A percentile compares a stretch with the other conserved stretches of the same genome.
phyloP scores from a whole-genome alignment of 1,140 invertebrate genomes.

The Arctopsyche grandis region DNA sequence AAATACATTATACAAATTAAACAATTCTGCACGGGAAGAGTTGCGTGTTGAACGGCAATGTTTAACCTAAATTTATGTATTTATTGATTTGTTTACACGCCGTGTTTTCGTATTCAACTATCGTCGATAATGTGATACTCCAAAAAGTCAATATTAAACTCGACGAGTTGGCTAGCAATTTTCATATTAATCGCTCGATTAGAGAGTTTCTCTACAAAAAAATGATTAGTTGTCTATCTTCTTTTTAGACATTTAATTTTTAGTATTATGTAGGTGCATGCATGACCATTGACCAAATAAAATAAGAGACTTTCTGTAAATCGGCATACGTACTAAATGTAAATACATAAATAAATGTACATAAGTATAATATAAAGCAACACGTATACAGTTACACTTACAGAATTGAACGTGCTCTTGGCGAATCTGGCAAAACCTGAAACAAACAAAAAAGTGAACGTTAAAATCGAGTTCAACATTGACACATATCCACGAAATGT shows the following conservation, averaged over 20 bases:
- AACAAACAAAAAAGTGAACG: neutral
- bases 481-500: neutral
- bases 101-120: neutral
- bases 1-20: no score
- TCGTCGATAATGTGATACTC: neutral
- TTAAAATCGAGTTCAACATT: neutral
- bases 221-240: no score
- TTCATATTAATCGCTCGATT: no score
- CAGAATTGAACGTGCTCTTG: neutral
- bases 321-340: no score
- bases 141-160: neutral
- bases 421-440: neutral
- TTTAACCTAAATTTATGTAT: conserved; percentile 2
- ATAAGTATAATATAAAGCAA: no score
- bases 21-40: neutral
- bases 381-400: no score
- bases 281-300: no score
- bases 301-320: no score
- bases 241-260: no score
- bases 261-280: no score
- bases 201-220: neutral
- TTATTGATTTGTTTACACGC: neutral
- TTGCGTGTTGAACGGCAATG: neutral
- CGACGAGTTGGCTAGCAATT: neutral
- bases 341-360: no score